Percentiles rank a stretch among this genome's conserved stretches.
These are phyloP conservation scores for Laodelphax striatellus DNA, from an alignment of 1,140 invertebrate genomes.

Conservation along the genomic window DNA sequence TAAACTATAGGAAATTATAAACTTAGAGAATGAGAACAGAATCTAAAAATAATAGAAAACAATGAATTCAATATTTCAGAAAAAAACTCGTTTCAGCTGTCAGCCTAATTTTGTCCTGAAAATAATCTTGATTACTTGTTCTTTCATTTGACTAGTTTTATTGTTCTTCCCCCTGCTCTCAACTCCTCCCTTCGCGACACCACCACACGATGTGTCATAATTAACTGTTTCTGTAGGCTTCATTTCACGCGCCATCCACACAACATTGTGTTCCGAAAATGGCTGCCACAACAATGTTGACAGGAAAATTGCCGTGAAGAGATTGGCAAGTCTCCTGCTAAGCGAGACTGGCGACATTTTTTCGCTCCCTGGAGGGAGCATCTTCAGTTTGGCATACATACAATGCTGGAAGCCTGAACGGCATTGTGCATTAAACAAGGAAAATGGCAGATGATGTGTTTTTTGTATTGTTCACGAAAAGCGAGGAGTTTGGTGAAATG, in stretches of 20 bases:
- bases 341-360: not conserved
- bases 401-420: too few species aligned
- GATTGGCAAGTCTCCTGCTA: too few species aligned
- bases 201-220: not conserved
- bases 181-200: not conserved
- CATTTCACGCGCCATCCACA: not conserved
- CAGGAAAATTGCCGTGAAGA: not conserved
- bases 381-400: not conserved
- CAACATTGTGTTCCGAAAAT: not conserved
- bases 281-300: not conserved
- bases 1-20: too few species aligned
- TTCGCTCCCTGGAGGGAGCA: not conserved
- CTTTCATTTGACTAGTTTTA: not conserved
- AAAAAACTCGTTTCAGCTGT: not conserved
- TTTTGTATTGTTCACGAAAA: too few species aligned
- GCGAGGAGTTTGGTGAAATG: too few species aligned
- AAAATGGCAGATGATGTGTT: too few species aligned
- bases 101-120: not conserved
- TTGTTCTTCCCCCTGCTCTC: not conserved
- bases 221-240: not conserved
- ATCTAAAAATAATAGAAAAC: not conserved
- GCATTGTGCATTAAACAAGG: too few species aligned
- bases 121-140: not conserved
- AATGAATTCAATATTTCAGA: not conserved
- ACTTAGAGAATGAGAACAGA: too few species aligned